Percentiles rank a stretch among this genome's conserved stretches.
phyloP scores from a whole-genome alignment of 2,888 invertebrate genomes.

The Prionchulus punctatus region DNA sequence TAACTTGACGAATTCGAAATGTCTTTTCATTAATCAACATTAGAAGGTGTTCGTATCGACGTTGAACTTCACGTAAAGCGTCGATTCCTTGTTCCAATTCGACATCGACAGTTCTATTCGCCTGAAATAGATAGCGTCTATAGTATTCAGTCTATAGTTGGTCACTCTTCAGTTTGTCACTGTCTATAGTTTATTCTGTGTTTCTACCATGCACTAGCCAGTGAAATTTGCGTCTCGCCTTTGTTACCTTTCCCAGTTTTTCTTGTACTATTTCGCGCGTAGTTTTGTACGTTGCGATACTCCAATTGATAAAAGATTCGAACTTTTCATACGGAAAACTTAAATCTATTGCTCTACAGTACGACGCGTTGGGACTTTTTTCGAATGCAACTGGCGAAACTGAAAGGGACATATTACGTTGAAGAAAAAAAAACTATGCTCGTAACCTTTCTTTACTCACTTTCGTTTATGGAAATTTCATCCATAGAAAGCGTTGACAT shows the following conservation, averaged over 20 bases:
- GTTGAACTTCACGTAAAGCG: constrained; percentile 53
- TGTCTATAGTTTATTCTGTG: too few species aligned
- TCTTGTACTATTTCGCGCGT: constrained; percentile 90
- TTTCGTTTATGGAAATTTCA: not conserved
- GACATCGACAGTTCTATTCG: constrained; percentile 41
- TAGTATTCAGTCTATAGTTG: too few species aligned
- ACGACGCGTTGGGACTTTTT: not conserved
- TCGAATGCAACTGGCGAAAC: not conserved
- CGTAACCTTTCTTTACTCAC: too few species aligned
- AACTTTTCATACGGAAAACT: not conserved
- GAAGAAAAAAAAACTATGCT: too few species aligned
- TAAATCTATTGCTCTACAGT: not conserved
- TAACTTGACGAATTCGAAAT: not conserved
- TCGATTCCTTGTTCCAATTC: constrained; percentile 88
- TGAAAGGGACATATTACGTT: not conserved
- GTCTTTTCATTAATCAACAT: not conserved
- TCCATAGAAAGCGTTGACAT: not conserved
- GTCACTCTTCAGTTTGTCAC: too few species aligned
- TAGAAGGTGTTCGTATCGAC: constrained; percentile 50
- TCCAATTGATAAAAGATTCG: constrained; percentile 64
- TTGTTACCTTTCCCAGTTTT: constrained; percentile 75
- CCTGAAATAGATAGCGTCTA: constrained; percentile 16
- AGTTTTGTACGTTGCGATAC: constrained; percentile 92
- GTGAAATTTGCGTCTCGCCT: too few species aligned
- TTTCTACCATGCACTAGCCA: too few species aligned